Evolutionary conservation across 2,113 vertebrate species (phyloP).

Genomic region (Epinephelus fuscoguttatus): DNA sequence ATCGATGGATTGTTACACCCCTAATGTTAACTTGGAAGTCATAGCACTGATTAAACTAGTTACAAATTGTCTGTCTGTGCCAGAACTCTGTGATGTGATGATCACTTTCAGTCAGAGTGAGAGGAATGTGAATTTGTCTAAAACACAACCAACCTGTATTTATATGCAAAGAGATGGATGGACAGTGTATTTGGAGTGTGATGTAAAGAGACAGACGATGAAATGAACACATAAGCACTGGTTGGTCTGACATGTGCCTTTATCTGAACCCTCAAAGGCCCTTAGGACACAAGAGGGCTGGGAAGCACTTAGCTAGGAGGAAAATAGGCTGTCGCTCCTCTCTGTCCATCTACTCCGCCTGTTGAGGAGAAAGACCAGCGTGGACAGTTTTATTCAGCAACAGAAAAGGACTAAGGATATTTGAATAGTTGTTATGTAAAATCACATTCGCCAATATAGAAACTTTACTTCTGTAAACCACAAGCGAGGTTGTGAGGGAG

Average conservation of each 20-base stretch:
- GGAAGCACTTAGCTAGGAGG: constrained; percentile 13
- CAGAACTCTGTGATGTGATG: background rate
- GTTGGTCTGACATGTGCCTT: constrained; percentile 9
- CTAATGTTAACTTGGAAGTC: background rate
- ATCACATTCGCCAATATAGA: background rate
- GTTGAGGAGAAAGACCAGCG: constrained; percentile 1
- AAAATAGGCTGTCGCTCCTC: background rate
- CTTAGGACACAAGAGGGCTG: background rate
- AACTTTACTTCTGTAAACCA: too few species aligned
- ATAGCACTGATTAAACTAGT: too few species aligned
- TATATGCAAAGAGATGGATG: too few species aligned
- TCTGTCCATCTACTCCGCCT: background rate
- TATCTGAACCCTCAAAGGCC: constrained; percentile 3
- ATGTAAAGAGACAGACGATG: background rate
- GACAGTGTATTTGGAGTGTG: background rate
- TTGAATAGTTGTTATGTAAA: background rate
- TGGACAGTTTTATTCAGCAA: background rate
- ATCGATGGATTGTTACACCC: too few species aligned
- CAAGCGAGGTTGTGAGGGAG: background rate
- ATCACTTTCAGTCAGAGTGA: background rate
- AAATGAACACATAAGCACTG: constrained; percentile 2
- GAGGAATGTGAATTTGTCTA: background rate
- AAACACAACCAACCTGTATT: background rate
- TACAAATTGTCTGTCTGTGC: background rate
- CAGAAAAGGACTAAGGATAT: background rate